phyloP scores from a whole-genome alignment of 2,113 vertebrate species.

The Pluvialis apricaria region DNA sequence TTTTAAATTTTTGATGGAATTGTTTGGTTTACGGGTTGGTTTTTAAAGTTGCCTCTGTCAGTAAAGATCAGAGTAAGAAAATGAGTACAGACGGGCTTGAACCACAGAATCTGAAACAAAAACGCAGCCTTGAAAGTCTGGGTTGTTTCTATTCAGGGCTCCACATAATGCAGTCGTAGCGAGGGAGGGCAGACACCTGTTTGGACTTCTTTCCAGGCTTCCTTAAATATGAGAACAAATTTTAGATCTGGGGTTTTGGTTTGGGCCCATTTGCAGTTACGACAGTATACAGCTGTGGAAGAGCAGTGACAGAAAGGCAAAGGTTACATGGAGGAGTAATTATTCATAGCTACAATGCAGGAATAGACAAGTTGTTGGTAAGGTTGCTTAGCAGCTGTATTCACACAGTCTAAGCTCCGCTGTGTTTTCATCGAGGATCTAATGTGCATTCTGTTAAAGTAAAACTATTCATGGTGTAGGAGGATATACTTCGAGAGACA shows the following conservation, averaged over 20 bases:
- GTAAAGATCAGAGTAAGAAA: neutral
- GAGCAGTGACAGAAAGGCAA: neutral
- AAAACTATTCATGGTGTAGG: neutral
- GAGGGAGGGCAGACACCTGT: neutral
- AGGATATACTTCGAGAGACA: neutral
- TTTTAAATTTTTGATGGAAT: neutral
- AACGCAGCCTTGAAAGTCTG: neutral
- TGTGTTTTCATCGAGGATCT: neutral
- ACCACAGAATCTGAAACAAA: neutral
- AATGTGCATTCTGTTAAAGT: neutral
- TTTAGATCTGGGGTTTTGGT: neutral
- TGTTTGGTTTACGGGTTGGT: neutral
- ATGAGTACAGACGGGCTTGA: neutral
- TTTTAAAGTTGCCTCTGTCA: neutral
- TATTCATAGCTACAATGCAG: neutral
- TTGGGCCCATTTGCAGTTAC: neutral
- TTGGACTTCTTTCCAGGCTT: constrained; percentile 30
- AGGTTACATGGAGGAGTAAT: neutral
- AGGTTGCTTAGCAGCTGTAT: constrained; percentile 45
- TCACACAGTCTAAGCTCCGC: neutral
- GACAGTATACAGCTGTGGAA: neutral
- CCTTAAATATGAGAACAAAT: neutral
- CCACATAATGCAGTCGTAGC: neutral
- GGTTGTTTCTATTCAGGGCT: neutral
- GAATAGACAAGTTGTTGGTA: neutral